Percentiles rank a stretch among this genome's conserved stretches.
Evolutionary conservation across 2,888 invertebrate species (phyloP).

Genomic region (Drosophila meridionalis): DNA sequence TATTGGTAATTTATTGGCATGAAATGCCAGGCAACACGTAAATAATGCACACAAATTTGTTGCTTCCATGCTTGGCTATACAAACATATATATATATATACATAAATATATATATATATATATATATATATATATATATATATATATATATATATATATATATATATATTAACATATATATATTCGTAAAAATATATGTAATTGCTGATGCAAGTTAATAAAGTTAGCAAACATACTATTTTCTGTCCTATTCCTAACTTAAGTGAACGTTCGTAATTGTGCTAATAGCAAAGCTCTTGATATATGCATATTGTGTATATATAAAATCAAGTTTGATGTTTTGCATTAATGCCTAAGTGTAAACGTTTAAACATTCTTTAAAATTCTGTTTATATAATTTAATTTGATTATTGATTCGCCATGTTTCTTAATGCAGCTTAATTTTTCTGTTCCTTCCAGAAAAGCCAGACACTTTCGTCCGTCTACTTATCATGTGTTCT

Average conservation of each 20-base stretch:
- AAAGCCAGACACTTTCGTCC: too few species aligned
- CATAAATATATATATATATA: not conserved
- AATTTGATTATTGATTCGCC: too few species aligned
- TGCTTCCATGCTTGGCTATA: conserved; percentile 41
- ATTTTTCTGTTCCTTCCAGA: too few species aligned
- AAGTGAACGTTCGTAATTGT: not conserved
- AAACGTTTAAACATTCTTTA: not conserved
- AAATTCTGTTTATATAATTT: too few species aligned
- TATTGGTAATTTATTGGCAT: conserved; percentile 79
- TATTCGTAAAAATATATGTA: not conserved
- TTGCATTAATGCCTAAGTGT: too few species aligned
- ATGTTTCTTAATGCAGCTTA: too few species aligned
- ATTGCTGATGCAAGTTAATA: not conserved
- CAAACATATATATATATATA: not conserved
- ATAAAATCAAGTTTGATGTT: too few species aligned
- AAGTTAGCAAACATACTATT: not conserved
- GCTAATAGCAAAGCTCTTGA: not conserved
- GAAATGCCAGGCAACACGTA: conserved; percentile 76
- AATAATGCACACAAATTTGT: conserved; percentile 76
- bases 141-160: not conserved
- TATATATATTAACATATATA: not conserved
- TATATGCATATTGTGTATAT: not conserved
- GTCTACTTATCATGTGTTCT: too few species aligned
- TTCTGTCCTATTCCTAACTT: not conserved
- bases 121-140: not conserved